Conservation (phyloP, 2,113 vertebrate genomes). For the Rostratula benghalensis region DNA sequence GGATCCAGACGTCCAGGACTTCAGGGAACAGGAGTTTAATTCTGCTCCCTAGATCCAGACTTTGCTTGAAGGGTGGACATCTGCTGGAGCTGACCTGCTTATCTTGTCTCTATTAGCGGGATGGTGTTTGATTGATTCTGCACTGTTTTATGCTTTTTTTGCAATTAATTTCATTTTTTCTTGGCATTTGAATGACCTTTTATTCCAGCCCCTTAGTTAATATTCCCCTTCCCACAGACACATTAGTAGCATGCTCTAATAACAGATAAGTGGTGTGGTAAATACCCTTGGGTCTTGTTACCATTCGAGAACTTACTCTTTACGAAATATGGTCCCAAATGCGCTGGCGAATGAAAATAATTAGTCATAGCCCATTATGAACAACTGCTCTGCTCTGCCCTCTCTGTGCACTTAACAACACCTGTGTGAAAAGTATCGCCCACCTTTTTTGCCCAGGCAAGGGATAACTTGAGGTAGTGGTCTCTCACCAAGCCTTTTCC, state of each 20-base stretch:
- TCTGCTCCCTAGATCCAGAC: neutral
- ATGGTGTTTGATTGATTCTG: neutral
- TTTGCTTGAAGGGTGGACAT: neutral
- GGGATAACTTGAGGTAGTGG: neutral
- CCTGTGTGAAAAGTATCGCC: neutral
- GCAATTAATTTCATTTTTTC: conserved; percentile 9
- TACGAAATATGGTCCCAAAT: neutral
- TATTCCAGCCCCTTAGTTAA: neutral
- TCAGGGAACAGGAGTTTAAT: neutral
- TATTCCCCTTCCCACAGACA: neutral
- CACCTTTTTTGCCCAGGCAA: neutral
- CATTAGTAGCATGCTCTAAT: neutral
- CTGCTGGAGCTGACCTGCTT: neutral
- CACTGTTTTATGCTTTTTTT: neutral
- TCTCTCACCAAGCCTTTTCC: neutral
- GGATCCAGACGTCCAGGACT: neutral
- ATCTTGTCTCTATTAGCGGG: neutral
- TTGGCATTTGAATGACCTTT: conserved; percentile 35
- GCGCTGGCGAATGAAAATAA: neutral
- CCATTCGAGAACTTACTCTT: neutral
- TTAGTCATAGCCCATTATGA: neutral
- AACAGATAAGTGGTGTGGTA: conserved; percentile 2
- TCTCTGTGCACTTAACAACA: neutral
- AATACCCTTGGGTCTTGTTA: neutral
- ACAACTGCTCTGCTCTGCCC: neutral